phyloP scores from a whole-genome alignment of 1,140 invertebrate species.

The Acyrthosiphon pisum region DNA sequence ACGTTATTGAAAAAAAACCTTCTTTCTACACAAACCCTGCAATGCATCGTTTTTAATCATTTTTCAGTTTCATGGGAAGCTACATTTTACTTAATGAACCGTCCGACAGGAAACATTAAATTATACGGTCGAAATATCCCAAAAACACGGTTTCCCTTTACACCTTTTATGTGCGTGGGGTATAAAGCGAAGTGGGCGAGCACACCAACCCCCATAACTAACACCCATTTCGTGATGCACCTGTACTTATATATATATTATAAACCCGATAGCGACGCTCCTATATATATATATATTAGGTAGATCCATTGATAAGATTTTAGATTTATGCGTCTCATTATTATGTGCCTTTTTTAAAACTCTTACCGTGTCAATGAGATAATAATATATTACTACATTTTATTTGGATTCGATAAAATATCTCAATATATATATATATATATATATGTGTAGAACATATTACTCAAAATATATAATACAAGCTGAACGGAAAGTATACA shows the following conservation, averaged over 20 bases:
- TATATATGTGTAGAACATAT: neutral
- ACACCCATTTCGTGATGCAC: neutral
- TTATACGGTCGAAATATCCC: constrained; percentile 39
- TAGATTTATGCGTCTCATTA: neutral
- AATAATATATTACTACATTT: neutral
- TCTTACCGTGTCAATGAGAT: neutral
- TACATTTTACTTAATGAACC: constrained; percentile 39
- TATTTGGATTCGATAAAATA: neutral
- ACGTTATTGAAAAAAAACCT: neutral
- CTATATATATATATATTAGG: neutral
- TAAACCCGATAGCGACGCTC: neutral
- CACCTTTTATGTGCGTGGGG: neutral
- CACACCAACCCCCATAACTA: constrained; percentile 14
- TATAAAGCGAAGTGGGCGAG: neutral
- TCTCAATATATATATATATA: too few relatives aligned
- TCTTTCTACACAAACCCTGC: neutral
- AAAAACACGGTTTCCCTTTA: constrained; percentile 20
- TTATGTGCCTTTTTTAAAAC: neutral
- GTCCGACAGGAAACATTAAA: constrained; percentile 44
- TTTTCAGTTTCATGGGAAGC: constrained; percentile 19
- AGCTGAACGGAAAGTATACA: neutral
- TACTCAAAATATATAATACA: neutral
- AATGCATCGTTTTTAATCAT: constrained; percentile 38
- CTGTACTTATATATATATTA: neutral
- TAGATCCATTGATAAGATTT: constrained; percentile 37